Evolutionary conservation across 1,140 invertebrate species (phyloP).

Genomic region (Drosophila subpulchrella): DNA sequence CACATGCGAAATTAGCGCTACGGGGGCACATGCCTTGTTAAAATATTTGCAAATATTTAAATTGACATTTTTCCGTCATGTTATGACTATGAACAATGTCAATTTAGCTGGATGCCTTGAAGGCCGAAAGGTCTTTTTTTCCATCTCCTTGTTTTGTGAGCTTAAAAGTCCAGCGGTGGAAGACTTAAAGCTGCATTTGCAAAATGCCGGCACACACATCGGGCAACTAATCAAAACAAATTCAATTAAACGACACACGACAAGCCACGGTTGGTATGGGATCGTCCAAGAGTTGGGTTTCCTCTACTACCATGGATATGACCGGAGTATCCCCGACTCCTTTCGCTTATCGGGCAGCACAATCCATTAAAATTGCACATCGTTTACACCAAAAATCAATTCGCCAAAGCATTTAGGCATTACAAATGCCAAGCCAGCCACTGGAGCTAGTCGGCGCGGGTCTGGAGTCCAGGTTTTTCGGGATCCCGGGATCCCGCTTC

Average conservation of each 20-base stretch:
- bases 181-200: constrained; percentile 62
- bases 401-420: constrained; percentile 84
- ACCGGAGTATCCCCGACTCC: constrained; percentile 30
- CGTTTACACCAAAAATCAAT: constrained; percentile 85
- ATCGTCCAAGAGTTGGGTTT: constrained; percentile 6
- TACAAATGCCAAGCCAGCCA: constrained; percentile 82
- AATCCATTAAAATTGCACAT: constrained; percentile 85
- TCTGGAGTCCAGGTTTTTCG: constrained; percentile 25
- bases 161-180: constrained; percentile 49
- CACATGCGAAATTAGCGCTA: constrained; percentile 71
- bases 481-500: constrained; percentile 58
- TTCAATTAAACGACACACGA: constrained; percentile 80
- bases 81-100: constrained; percentile 72
- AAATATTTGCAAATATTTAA: constrained; percentile 84
- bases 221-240: constrained; percentile 81
- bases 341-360: constrained; percentile 80
- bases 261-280: constrained; percentile 26
- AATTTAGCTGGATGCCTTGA: constrained; percentile 63
- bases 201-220: constrained; percentile 26
- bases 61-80: constrained; percentile 78
- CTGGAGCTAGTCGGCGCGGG: constrained; percentile 53
- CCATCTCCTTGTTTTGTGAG: constrained; percentile 16
- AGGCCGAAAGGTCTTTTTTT: constrained; percentile 22
- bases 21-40: constrained; percentile 61
- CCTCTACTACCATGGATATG: not conserved